Evolutionary conservation across 2,113 vertebrate genomes (phyloP).

Genomic region (Sinocyclocheilus anophthalmus): DNA sequence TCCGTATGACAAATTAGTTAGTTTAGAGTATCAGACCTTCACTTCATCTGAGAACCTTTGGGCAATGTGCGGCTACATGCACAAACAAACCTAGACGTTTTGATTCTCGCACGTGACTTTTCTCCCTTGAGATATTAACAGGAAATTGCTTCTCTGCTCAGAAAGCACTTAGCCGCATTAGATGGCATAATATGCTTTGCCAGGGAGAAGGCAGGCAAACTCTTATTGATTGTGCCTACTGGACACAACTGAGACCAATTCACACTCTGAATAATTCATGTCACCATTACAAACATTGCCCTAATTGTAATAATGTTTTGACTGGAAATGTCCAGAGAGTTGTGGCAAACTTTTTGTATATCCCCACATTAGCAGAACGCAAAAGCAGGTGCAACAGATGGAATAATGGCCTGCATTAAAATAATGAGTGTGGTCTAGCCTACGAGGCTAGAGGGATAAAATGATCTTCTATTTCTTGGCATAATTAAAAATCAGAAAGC

Average conservation of each 20-base stretch:
- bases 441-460: constrained; percentile 72
- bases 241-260: constrained; percentile 70
- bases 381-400: constrained; percentile 62
- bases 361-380: constrained; percentile 53
- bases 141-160: constrained; percentile 81
- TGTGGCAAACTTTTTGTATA: constrained; percentile 47
- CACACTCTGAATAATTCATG: constrained; percentile 77
- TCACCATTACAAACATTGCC: constrained; percentile 70
- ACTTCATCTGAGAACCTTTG: constrained; percentile 29
- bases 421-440: constrained; percentile 70
- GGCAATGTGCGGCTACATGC: not conserved
- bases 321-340: constrained; percentile 58
- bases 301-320: constrained; percentile 76
- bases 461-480: constrained; percentile 68
- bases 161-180: constrained; percentile 74
- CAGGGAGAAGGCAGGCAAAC: constrained; percentile 66
- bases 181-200: constrained; percentile 78
- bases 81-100: constrained; percentile 26
- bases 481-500: constrained; percentile 78
- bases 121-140: constrained; percentile 74
- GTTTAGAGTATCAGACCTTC: constrained; percentile 23
- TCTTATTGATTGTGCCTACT: constrained; percentile 76
- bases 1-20: constrained; percentile 32
- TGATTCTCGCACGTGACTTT: constrained; percentile 41
- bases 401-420: constrained; percentile 66